phyloP scores from a whole-genome alignment of 2,113 vertebrate species.

The Phrynosoma platyrhinos region DNA sequence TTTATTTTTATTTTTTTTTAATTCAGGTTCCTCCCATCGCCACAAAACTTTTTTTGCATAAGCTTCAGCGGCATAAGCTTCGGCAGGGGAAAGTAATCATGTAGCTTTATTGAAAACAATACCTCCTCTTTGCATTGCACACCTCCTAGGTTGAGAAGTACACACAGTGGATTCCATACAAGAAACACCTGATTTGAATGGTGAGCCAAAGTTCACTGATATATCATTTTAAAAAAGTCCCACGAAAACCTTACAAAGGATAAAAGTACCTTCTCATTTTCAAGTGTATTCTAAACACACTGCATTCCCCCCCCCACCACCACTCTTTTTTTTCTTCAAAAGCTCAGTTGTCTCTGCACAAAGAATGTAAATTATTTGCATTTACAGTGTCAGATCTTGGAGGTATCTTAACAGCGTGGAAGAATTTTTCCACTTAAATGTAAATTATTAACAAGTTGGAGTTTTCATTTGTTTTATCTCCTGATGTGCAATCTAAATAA shows the following conservation, averaged over 20 bases:
- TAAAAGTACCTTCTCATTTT: constrained; percentile 55
- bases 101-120: constrained; percentile 74
- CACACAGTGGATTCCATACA: constrained; percentile 62
- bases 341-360: constrained; percentile 59
- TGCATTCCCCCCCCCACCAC: not conserved
- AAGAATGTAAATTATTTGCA: constrained; percentile 79
- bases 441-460: constrained; percentile 86
- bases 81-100: constrained; percentile 62
- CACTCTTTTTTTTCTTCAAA: constrained; percentile 40
- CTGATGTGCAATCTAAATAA: constrained; percentile 85
- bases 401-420: constrained; percentile 81
- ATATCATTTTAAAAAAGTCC: constrained; percentile 52
- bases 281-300: constrained; percentile 40
- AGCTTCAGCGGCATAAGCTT: constrained; percentile 11
- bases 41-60: constrained; percentile 80
- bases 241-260: constrained; percentile 36
- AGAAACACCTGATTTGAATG: constrained; percentile 79
- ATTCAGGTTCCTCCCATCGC: constrained; percentile 62
- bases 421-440: constrained; percentile 81
- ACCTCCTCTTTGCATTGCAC: constrained; percentile 57
- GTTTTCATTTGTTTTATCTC: constrained; percentile 86
- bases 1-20: not conserved
- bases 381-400: constrained; percentile 77
- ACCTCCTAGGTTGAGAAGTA: constrained; percentile 76
- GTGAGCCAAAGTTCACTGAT: constrained; percentile 48